Base-by-base conservation (phyloP, 2,888 invertebrate genomes). In the Hofmannophila pseudospretella region DNA sequence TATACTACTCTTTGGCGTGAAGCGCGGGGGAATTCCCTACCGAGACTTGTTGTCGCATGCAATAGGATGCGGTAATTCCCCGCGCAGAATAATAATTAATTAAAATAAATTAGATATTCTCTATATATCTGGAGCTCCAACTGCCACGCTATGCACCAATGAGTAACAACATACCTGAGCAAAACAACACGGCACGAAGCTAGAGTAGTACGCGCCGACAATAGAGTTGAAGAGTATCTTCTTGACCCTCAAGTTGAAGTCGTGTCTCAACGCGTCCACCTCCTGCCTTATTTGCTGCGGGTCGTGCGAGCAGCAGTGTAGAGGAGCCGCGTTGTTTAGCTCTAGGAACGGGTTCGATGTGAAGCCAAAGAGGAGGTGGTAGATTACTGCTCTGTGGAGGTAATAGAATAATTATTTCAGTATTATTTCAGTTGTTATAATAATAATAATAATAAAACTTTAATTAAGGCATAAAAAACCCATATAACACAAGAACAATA, bases 201-300 rank as follows among this genome's bases (percentile, higher is more conserved):
- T 94, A 27, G 95, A 92, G 69, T 96, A 96, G 68, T 97, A 97
- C 0, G 96, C 94, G 53, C 93, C 94, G 4, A 95, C 75, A 28
- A 96, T 89, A 0, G 97, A 94, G 49, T 93, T 90, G 67, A 94
- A 96, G 1, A 98, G 85, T 38, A 97, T 93, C 74, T 96, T 95
- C 74, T 96, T 97, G 60, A 98, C 89, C 23, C 98, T 88, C 46
- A 91, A 89, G 68, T 97, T 97, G 63, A 98, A 97, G 76, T 98
- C 98, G 20, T 91, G 90, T 46, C 94, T 91, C 4, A 99, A 73
- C 26, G 89, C 88, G 44, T 96, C 94, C 25, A 97, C 96, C 78
- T 99, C 99, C 1, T 92, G 91, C 35, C 98, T 88, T 29, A 94
- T 90, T 20, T 91, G 90, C 3, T 82, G 77, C 0, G 94, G 91